A percentile compares a stretch with the other conserved stretches of the same genome.
phyloP scores from a whole-genome alignment of 30 jellyfish, hydroid and myxozoan species.

The Euphysa ruthae region DNA sequence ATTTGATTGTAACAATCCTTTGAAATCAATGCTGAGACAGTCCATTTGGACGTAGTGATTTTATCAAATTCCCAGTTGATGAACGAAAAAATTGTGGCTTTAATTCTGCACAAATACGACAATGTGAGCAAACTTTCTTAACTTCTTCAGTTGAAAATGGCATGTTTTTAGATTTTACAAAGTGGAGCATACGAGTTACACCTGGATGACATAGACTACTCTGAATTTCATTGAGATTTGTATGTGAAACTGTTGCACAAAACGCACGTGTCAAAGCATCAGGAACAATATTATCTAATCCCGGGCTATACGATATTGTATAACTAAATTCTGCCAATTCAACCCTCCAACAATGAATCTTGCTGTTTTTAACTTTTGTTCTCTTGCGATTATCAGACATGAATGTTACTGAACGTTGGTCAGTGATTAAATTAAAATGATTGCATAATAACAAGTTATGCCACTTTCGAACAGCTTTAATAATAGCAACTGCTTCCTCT shows the following conservation, averaged over 20 bases:
- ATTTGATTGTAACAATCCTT: constrained; percentile 39
- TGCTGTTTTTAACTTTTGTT: no score
- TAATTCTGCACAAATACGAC: constrained; percentile 35
- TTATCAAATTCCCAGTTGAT: constrained; percentile 19
- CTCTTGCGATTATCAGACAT: constrained; percentile 61
- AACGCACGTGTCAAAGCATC: constrained; percentile 33
- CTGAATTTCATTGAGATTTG: constrained; percentile 18
- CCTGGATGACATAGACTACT: constrained; percentile 49
- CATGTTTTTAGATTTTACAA: constrained; percentile 9
- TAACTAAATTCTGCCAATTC: constrained; percentile 33
- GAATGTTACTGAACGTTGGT: constrained; percentile 44
- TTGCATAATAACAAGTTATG: constrained; percentile 21
- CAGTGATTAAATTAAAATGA: constrained; percentile 36
- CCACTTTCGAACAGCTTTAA: constrained; percentile 44
- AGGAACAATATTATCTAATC: constrained; percentile 42
- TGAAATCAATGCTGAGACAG: constrained; percentile 25
- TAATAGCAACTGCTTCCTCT: constrained; percentile 40
- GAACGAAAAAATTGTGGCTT: constrained; percentile 22
- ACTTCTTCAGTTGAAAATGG: constrained; percentile 45
- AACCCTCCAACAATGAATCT: constrained; percentile 38
- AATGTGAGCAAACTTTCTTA: constrained; percentile 26
- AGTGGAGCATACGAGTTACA: constrained; percentile 33
- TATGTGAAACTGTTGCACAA: neutral
- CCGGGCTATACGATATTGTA: constrained; percentile 33
- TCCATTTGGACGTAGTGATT: constrained; percentile 53